Evolutionary conservation across 2,113 vertebrate species (phyloP).

Genomic region (Oceanodroma tethys): DNA sequence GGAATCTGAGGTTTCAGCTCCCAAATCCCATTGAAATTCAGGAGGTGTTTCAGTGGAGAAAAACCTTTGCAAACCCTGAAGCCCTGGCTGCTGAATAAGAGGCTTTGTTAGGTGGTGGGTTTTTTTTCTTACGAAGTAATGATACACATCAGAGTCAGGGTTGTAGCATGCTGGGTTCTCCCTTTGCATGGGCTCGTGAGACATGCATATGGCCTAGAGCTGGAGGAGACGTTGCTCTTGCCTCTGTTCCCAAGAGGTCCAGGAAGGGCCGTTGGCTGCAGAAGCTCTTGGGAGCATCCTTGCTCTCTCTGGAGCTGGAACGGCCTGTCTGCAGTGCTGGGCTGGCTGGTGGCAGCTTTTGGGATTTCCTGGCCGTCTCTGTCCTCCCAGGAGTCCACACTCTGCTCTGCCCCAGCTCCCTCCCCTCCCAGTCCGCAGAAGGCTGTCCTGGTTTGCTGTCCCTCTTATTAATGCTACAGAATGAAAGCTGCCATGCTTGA

Average conservation of each 20-base stretch:
- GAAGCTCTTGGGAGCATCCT: neutral
- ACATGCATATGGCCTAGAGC: neutral
- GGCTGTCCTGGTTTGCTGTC: neutral
- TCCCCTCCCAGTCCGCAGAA: neutral
- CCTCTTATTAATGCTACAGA: neutral
- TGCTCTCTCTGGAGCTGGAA: neutral
- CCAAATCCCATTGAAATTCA: neutral
- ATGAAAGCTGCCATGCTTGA: neutral
- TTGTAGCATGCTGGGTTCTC: neutral
- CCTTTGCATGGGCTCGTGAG: neutral
- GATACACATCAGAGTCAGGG: neutral
- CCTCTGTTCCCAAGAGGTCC: neutral
- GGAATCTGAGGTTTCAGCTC: neutral
- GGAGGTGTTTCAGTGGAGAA: neutral
- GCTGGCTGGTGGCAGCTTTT: neutral
- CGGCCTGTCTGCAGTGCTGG: neutral
- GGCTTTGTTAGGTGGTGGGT: neutral
- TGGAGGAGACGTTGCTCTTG: neutral
- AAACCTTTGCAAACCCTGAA: neutral
- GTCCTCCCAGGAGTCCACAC: too few relatives aligned
- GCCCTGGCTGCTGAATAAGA: neutral
- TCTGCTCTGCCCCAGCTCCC: neutral
- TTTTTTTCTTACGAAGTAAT: fast-evolving
- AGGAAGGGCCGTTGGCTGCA: neutral
- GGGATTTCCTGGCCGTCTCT: neutral